Evolutionary conservation across 2,113 vertebrate species (phyloP).

Genomic region (Rallus limicola): DNA sequence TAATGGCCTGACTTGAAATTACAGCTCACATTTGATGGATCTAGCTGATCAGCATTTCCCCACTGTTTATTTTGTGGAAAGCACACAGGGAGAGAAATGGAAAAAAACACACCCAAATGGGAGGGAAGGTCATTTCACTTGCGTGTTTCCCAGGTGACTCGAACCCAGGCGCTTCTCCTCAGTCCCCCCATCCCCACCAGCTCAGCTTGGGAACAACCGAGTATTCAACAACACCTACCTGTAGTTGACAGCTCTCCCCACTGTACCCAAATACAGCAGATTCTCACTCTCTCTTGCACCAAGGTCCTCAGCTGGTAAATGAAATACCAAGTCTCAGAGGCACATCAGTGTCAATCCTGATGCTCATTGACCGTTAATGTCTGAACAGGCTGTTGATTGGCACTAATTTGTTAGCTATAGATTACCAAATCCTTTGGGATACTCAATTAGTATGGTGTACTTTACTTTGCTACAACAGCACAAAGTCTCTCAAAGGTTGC

Average conservation of each 20-base stretch:
- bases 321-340: neutral
- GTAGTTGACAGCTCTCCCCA: neutral
- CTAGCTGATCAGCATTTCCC: neutral
- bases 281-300: neutral
- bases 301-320: neutral
- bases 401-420: conserved; percentile 35
- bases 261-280: neutral
- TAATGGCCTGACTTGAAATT: conserved; percentile 2
- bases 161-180: too few species aligned
- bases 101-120: neutral
- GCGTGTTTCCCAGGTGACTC: neutral
- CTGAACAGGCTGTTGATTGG: neutral
- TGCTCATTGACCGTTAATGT: neutral
- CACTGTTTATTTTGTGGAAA: neutral
- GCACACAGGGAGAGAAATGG: neutral
- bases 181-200: neutral
- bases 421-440: neutral
- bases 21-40: neutral
- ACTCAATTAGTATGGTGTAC: neutral
- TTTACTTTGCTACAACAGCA: neutral
- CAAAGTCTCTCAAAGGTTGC: neutral
- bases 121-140: neutral
- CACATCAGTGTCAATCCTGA: neutral
- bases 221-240: neutral
- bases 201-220: neutral